Evolutionary conservation across 1,140 invertebrate species (phyloP), one percentile per base, ranked within the genome.

Genomic region (Berghia stephanieae): DNA sequence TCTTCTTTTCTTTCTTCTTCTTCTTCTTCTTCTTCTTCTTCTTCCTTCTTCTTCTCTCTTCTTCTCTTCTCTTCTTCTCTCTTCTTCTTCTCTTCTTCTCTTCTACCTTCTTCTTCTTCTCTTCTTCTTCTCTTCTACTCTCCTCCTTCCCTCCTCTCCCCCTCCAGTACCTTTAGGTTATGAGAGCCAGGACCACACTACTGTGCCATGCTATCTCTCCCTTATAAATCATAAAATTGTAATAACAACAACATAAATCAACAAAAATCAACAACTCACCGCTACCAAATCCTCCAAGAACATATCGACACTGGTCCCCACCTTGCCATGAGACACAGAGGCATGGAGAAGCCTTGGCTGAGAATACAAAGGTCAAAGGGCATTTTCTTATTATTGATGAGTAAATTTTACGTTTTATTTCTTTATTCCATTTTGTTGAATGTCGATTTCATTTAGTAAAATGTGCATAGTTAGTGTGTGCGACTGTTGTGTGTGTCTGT

Each of bases 231-330:
- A 8, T 60, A 60, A n/a, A n/a, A n/a, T n/a, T n/a, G n/a, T n/a
- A n/a, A n/a, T n/a, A n/a, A n/a, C n/a, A n/a, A n/a, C n/a, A n/a
- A n/a, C n/a, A n/a, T n/a, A n/a, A n/a, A n/a, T n/a, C n/a, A n/a
- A n/a, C n/a, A n/a, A n/a, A n/a, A n/a, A n/a, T n/a, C n/a, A n/a
- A n/a, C n/a, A n/a, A 36, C 63, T 38, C 36, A 72, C 70, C 70
- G 4, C 40, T 2, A 21, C 70, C 46, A 55, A 52, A 72, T 55
- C 70, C 70, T 27, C 44, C 70, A 36, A 72, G 21, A 72, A 72
- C 55, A 21, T 72, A 55, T n/a, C 42, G 36, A 38, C 6, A 24
- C 2, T 52, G 31, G 38, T 36, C 49, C 4, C 43, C 46, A 18
- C 55, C 27, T 38, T 72, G 70, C 70, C 70, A 72, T 31, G 70